These are phyloP conservation scores for Rhyacichthys aspro DNA, from an alignment of 2,797 vertebrate species.

Conservation along the genomic window DNA sequence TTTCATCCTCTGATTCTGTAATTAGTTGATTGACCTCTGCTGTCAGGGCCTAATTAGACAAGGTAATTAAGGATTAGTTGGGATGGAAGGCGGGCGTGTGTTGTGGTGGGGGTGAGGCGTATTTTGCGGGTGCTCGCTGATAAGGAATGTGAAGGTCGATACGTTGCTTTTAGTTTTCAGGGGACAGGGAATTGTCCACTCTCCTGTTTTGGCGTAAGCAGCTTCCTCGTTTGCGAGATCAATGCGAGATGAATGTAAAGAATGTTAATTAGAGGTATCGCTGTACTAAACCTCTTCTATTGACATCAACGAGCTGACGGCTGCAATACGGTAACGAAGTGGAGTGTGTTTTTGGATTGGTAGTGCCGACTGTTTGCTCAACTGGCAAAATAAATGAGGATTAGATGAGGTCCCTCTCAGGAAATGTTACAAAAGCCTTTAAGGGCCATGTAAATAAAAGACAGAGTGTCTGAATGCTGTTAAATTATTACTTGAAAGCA, in stretches of 20 bases:
- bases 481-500: constrained; percentile 47
- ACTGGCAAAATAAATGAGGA: constrained; percentile 42
- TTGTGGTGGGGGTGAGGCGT: constrained; percentile 18
- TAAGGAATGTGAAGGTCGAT: constrained; percentile 62
- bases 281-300: constrained; percentile 46
- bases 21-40: constrained; percentile 82
- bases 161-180: constrained; percentile 54
- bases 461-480: constrained; percentile 7
- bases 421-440: constrained; percentile 41
- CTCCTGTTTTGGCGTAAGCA: constrained; percentile 14
- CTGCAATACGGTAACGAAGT: constrained; percentile 43
- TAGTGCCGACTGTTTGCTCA: constrained; percentile 45
- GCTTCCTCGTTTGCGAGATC: constrained; percentile 49
- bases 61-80: constrained; percentile 79
- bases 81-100: constrained; percentile 59
- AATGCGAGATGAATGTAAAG: constrained; percentile 56
- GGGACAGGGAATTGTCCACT: constrained; percentile 45
- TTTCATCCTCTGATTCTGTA: constrained; percentile 75
- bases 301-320: constrained; percentile 56
- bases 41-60: constrained; percentile 79
- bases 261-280: constrained; percentile 67
- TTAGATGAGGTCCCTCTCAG: constrained; percentile 31
- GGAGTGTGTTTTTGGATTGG: constrained; percentile 39
- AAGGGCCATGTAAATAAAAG: constrained; percentile 24
- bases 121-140: constrained; percentile 41